Base-by-base conservation (phyloP, 92 coral and sea anemone genomes). In the Porites evermanni region DNA sequence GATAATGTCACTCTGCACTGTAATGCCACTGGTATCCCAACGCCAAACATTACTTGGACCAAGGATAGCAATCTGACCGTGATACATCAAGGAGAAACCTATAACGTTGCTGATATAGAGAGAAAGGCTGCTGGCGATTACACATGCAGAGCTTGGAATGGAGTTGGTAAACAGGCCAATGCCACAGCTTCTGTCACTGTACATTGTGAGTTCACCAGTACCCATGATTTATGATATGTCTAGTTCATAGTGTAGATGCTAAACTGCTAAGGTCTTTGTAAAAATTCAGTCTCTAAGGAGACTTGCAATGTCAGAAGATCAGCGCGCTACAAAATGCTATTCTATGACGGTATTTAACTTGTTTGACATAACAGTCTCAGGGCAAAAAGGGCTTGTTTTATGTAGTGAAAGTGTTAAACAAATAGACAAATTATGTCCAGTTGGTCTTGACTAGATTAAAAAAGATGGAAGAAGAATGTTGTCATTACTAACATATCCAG, bases 1-100 rank as follows among this genome's bases (percentile, higher is more conserved):
- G 65, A 54, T n/a, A 75, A 51, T 54, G 79, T 75, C 21, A 56
- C 19, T 29, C 53, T 75, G 10, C 20, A 50, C 20, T 75, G 79
- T 29, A 75, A 75, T 54, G 79, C 79, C 6, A 53, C 79, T 17
- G 53, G 79, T 20, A 75, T 53, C 44, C 79, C 79, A 75, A 60
- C 79, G 13, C 61, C 61, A 8, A 56, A 56, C 61, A 56, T 56
- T 9, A 56, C 61, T 2, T 56, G 61, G 61, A 72, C 77, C 23
- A n/a, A n/a, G n/a, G 32, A 47, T 50, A 59, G 77, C 6, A 72
- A 44, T 23, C 14, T 14, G 8, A 72, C 79, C 12, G 66, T 75
- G 16, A 11, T 75, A 12, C 38, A 75, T 75, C 47, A 53, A 17
- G 66, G 66, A 75, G 51, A 24, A 21, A 54, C 79, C 14, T 75